A percentile compares a stretch with the other conserved stretches of the same genome.
phyloP scores from a whole-genome alignment of 2,797 vertebrate genomes.

The Numenius phaeopus region DNA sequence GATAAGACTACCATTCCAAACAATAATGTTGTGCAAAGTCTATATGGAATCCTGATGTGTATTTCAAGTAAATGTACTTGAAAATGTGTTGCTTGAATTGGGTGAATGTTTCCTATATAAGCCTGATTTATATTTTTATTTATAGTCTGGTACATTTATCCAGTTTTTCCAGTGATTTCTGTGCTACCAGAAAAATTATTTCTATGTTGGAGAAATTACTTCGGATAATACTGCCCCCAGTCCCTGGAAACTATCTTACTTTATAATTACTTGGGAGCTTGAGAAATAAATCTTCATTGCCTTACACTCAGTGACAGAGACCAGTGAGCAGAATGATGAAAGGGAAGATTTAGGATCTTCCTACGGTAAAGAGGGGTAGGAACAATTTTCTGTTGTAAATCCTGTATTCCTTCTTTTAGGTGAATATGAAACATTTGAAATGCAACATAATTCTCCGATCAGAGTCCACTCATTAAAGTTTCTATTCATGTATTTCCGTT shows the following conservation, averaged over 20 bases:
- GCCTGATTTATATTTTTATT: constrained; percentile 24
- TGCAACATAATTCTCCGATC: background rate
- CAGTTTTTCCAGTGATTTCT: constrained; percentile 90
- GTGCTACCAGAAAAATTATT: constrained; percentile 87
- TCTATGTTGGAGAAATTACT: constrained; percentile 88
- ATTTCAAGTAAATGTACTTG: background rate
- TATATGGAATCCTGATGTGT: background rate
- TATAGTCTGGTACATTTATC: constrained; percentile 78
- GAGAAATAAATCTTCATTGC: constrained; percentile 31
- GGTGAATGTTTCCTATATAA: background rate
- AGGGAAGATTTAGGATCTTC: constrained; percentile 15
- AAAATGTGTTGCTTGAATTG: background rate
- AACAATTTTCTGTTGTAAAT: background rate
- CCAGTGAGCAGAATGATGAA: background rate
- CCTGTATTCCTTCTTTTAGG: background rate
- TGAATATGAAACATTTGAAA: constrained; percentile 2
- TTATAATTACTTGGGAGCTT: constrained; percentile 11
- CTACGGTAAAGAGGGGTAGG: background rate
- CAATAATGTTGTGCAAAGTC: background rate
- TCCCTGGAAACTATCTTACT: background rate
- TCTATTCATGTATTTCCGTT: background rate
- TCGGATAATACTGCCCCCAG: background rate
- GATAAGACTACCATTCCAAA: background rate
- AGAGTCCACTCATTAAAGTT: background rate
- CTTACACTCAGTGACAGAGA: background rate